Percentiles rank a stretch among this genome's conserved stretches.
phyloP scores from a whole-genome alignment of 2,113 vertebrate species.

The Dascyllus trimaculatus region DNA sequence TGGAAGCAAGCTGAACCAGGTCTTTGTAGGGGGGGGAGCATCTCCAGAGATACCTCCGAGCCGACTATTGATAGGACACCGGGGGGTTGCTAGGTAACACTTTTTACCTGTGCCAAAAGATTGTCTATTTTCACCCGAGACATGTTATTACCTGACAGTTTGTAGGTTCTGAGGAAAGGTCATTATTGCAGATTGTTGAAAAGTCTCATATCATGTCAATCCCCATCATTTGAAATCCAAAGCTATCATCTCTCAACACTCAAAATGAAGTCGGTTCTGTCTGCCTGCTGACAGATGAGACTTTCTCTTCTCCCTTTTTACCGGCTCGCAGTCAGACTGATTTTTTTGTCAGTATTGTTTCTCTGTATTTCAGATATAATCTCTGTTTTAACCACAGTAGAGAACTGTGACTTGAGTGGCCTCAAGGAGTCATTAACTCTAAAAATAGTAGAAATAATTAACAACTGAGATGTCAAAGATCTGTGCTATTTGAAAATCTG shows the following conservation, averaged over 20 bases:
- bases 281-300: conserved; percentile 61
- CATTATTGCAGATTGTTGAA: conserved; percentile 82
- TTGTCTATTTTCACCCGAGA: conserved; percentile 66
- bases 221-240: conserved; percentile 66
- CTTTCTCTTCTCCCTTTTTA: conserved; percentile 51
- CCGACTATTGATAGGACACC: conserved; percentile 69
- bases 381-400: background rate
- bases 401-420: background rate
- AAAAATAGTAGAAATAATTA: conserved; percentile 51
- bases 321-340: background rate
- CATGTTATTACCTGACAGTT: conserved; percentile 57
- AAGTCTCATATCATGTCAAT: conserved; percentile 78
- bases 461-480: background rate
- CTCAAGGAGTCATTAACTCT: conserved; percentile 18
- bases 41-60: conserved; percentile 81
- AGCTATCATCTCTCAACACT: conserved; percentile 72
- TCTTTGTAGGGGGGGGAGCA: conserved; percentile 76
- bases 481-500: conserved; percentile 3
- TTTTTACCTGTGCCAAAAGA: conserved; percentile 73
- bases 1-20: conserved; percentile 77
- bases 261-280: conserved; percentile 64
- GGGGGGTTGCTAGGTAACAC: conserved; percentile 73
- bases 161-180: conserved; percentile 70
- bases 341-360: background rate
- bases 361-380: conserved; percentile 20